Evolutionary conservation across 2,113 vertebrate species (phyloP).

Genomic region (Argyrosomus japonicus): DNA sequence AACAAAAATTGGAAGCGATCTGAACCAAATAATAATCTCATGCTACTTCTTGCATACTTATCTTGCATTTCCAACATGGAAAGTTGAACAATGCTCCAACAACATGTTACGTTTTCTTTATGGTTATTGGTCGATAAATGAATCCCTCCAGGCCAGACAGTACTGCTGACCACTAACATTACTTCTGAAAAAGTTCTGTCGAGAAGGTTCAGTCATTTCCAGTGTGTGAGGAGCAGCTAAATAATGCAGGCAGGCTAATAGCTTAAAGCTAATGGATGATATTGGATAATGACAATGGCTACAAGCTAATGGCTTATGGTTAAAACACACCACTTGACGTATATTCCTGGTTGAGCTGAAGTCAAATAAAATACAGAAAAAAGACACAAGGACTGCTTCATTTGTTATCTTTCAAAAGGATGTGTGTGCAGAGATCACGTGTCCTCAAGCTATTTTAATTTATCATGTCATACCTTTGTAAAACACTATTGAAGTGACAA

Average conservation of each 20-base stretch:
- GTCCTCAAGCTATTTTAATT: neutral
- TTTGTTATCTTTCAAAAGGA: neutral
- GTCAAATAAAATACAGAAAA: neutral
- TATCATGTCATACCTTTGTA: neutral
- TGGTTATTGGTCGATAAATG: slow-evolving; percentile 26
- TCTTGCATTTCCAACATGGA: neutral
- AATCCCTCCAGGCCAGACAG: neutral
- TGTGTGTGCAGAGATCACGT: neutral
- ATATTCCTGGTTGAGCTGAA: slow-evolving; percentile 4
- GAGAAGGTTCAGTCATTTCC: slow-evolving; percentile 50
- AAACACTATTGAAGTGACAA: neutral
- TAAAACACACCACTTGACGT: slow-evolving; percentile 42
- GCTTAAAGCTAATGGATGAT: slow-evolving; percentile 59
- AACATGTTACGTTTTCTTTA: slow-evolving; percentile 16
- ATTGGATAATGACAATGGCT: slow-evolving; percentile 36
- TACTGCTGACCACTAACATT: slow-evolving; percentile 23
- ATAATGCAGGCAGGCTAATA: slow-evolving; percentile 72
- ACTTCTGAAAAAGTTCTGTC: slow-evolving; percentile 7
- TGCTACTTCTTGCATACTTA: neutral
- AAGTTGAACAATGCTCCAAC: slow-evolving; percentile 2
- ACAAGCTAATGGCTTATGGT: slow-evolving; percentile 59
- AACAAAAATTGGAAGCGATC: neutral
- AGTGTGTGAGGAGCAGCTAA: slow-evolving; percentile 53
- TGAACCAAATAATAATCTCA: neutral
- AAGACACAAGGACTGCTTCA: neutral